A percentile compares a stretch with the other conserved stretches of the same genome.
Conservation (phyloP, 2,113 vertebrate species). For the Erythrolamprus reginae region DNA sequence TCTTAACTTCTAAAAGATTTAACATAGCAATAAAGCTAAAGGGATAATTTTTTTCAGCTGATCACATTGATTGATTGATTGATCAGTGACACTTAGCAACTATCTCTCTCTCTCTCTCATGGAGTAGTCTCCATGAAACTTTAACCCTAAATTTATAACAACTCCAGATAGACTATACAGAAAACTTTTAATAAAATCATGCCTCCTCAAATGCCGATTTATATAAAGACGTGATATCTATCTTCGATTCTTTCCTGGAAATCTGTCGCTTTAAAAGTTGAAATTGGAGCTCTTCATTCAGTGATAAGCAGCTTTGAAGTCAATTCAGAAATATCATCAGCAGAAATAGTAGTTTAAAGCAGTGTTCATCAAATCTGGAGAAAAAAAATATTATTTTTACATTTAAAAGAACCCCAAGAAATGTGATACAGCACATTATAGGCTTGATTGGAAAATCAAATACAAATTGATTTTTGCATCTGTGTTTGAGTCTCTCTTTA, state of each 20-base stretch:
- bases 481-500: not conserved
- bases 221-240: not conserved
- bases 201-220: not conserved
- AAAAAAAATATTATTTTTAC: not conserved
- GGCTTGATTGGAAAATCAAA: not conserved
- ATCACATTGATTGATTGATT: not conserved
- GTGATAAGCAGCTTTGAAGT: not conserved
- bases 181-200: not conserved
- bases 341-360: not conserved
- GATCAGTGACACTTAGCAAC: not conserved
- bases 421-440: not conserved
- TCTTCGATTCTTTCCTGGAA: not conserved
- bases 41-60: not conserved
- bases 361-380: not conserved
- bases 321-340: not conserved
- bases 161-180: not conserved
- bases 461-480: not conserved
- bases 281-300: not conserved
- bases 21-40: not conserved
- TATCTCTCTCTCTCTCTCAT: fast-evolving
- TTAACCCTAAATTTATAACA: not conserved
- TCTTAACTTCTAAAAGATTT: not conserved
- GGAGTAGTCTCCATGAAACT: no score
- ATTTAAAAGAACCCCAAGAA: not conserved
- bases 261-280: not conserved